A percentile compares a stretch with the other conserved stretches of the same genome.
These are phyloP conservation scores for Lithobates pipiens DNA, from an alignment of 2,797 vertebrate species.

Conservation along the genomic window DNA sequence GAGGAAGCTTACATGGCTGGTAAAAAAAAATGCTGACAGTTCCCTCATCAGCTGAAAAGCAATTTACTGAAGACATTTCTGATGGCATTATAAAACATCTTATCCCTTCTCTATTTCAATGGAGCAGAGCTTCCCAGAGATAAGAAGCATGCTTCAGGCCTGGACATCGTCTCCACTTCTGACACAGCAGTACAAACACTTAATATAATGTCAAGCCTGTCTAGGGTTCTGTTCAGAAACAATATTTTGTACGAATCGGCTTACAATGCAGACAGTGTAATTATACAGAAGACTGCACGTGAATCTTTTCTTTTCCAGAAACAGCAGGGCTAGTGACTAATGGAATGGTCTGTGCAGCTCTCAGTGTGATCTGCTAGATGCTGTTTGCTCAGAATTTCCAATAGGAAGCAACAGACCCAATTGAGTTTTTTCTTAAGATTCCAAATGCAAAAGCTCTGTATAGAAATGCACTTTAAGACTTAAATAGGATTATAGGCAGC, in stretches of 20 bases:
- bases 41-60: conserved; percentile 12
- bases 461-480: conserved; percentile 6
- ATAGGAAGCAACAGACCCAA: background rate
- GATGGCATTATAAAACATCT: conserved; percentile 33
- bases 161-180: conserved; percentile 43
- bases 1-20: background rate
- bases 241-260: conserved; percentile 37
- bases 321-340: conserved; percentile 42
- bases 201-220: conserved; percentile 46
- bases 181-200: conserved; percentile 46
- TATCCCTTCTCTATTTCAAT: conserved; percentile 24
- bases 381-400: conserved; percentile 19
- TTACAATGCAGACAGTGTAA: conserved; percentile 45
- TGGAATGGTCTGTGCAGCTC: conserved; percentile 18
- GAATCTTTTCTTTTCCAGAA: conserved; percentile 41
- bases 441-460: background rate
- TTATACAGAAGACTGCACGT: conserved; percentile 49
- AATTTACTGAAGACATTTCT: conserved; percentile 13
- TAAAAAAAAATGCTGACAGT: conserved; percentile 3
- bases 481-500: too few species aligned
- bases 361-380: conserved; percentile 8
- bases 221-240: conserved; percentile 27
- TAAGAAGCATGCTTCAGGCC: conserved; percentile 33
- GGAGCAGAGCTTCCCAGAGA: conserved; percentile 2
- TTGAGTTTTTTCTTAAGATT: background rate